These are phyloP conservation scores for Raja brachyura DNA, from an alignment of 2,113 vertebrate genomes.

Conservation along the genomic window DNA sequence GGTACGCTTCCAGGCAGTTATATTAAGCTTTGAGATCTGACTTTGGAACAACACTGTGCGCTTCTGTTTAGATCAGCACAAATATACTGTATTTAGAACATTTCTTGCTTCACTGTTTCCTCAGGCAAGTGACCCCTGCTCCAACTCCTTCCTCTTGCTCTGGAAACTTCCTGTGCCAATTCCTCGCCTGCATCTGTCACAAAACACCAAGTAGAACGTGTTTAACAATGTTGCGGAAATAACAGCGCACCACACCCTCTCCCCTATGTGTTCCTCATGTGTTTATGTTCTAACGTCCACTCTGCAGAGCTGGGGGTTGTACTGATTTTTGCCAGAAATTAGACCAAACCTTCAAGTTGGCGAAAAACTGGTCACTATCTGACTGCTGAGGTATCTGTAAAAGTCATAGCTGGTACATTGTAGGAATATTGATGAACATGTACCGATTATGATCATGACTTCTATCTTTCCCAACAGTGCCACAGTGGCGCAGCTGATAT, in stretches of 20 bases:
- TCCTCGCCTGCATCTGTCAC: background rate
- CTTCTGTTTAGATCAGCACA: background rate
- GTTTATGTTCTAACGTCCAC: background rate
- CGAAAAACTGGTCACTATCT: background rate
- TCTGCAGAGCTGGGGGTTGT: background rate
- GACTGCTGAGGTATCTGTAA: background rate
- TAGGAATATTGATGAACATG: background rate
- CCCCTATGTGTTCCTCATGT: background rate
- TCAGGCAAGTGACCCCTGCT: constrained; percentile 2
- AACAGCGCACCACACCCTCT: background rate
- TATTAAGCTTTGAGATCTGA: background rate
- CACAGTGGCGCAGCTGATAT: too few species aligned
- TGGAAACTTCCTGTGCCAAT: background rate
- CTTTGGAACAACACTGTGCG: background rate
- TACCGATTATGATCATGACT: background rate
- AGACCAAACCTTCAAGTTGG: background rate
- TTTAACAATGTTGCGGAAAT: background rate
- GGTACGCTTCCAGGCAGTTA: background rate
- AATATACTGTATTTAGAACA: background rate
- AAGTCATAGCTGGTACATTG: background rate
- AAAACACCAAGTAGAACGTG: background rate
- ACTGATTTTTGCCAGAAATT: background rate
- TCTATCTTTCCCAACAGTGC: background rate
- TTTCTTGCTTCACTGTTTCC: background rate
- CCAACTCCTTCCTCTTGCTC: background rate